Evolutionary conservation across 2,113 vertebrate genomes (phyloP), one percentile per base, ranked within the genome.

Genomic region (Podarcis cretensis): DNA sequence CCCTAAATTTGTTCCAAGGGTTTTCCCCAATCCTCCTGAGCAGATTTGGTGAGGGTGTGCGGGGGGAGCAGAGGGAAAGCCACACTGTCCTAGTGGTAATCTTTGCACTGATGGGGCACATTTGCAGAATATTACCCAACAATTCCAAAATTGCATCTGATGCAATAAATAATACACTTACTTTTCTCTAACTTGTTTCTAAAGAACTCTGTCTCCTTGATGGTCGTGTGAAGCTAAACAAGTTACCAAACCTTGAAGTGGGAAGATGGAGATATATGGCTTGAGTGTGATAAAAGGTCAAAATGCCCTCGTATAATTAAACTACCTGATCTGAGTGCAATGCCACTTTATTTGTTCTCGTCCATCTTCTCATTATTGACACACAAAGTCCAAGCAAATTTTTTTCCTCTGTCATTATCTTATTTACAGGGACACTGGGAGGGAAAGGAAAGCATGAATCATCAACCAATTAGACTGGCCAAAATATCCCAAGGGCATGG

Each of bases 361-460:
- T 86, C 69, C 48, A 79, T 86, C 40, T 90, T 90, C 23, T 81
- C 0, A 3, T 4, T 69, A n/a, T 66, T 84, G 74, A 75, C 32
- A 63, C 20, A 27, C 81, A 54, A 71, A 93, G 69, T 89, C 86
- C 35, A 86, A 93, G n/a, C 6, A 48, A 82, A 30, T 87, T 79
- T 14, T 73, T 21, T 57, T 30, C 57, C 86, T 84, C 89, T 83
- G 20, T 2, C 6, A 88, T 73, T 69, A 35, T 12, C 10, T 21
- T 86, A 87, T 89, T 89, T 93, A 32, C 86, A 84, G 71, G 57
- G 84, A 80, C 65, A 91, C 86, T 87, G 43, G 23, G 27, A 82
- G 90, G 87, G 71, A 93, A 88, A 84, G 27, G 63, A 89, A 93
- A 92, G 20, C 84, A 87, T 83, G 78, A 86, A 75, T 93, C 81